These are phyloP conservation scores for Dreissena polymorpha DNA, from an alignment of 1,140 invertebrate species.

Conservation along the genomic window DNA sequence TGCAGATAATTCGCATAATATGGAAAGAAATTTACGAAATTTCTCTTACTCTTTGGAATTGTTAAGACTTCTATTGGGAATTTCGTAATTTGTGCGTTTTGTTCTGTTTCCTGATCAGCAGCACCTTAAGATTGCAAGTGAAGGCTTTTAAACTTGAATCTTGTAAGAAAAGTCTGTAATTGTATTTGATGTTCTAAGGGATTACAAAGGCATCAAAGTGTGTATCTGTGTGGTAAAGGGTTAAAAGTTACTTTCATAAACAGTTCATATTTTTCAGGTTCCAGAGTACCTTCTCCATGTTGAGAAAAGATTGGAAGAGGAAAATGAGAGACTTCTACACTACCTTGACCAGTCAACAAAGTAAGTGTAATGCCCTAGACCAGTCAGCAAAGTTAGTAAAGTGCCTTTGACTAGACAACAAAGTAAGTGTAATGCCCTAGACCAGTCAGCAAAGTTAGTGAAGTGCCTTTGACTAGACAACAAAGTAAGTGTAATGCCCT, in stretches of 20 bases:
- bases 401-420: not conserved
- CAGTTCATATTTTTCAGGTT: slow-evolving; percentile 81
- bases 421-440: not conserved
- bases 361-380: slow-evolving; percentile 79
- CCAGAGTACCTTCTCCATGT: slow-evolving; percentile 97
- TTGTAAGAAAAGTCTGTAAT: too few species aligned
- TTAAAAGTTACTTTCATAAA: not conserved
- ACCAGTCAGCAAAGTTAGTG: not conserved
- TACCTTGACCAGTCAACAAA: slow-evolving; percentile 97
- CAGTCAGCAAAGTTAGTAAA: not conserved
- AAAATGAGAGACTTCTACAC: slow-evolving; percentile 95
- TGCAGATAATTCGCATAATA: too few species aligned
- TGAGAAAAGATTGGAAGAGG: slow-evolving; percentile 96
- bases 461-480: slow-evolving; percentile 94
- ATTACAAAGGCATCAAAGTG: too few species aligned
- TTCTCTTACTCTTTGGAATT: too few species aligned
- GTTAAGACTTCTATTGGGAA: too few species aligned
- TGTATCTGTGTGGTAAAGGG: too few species aligned
- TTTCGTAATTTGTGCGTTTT: too few species aligned
- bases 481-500: slow-evolving; percentile 85
- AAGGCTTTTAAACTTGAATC: too few species aligned
- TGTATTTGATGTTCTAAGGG: too few species aligned
- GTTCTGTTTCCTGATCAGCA: too few species aligned
- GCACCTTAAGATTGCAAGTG: too few species aligned
- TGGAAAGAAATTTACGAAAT: too few species aligned